Percentiles rank a stretch among this genome's conserved stretches.
Conservation (phyloP, 2,888 invertebrate species). For the Fissipunctia ypsillon region DNA sequence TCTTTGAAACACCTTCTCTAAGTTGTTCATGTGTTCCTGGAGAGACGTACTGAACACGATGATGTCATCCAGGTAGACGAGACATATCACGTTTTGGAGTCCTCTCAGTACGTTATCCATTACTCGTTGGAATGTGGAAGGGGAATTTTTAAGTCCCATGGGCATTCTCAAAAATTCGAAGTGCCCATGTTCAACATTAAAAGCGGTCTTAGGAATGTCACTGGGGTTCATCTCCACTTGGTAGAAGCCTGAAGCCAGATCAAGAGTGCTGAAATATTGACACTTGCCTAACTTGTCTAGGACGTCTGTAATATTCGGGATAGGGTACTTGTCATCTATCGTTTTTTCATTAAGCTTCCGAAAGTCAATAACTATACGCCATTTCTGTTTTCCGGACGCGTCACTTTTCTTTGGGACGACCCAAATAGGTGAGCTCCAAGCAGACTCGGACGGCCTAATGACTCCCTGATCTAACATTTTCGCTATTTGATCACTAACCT, state of each 20-base stretch:
- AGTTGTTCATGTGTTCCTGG: neutral
- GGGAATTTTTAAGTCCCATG: too few species aligned
- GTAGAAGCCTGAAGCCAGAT: neutral
- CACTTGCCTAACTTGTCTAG: neutral
- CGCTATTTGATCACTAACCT: neutral
- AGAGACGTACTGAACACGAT: neutral
- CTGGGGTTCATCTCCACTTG: neutral
- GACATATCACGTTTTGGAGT: neutral
- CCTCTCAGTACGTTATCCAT: neutral
- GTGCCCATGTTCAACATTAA: neutral
- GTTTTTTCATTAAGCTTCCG: neutral
- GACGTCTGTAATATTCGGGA: neutral
- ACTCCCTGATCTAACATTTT: neutral
- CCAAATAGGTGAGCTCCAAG: neutral
- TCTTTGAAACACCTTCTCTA: slow-evolving; percentile 10
- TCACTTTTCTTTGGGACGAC: neutral
- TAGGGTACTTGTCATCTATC: neutral
- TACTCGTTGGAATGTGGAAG: neutral
- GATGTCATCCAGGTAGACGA: neutral
- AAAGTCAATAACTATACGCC: neutral
- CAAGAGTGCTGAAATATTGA: neutral
- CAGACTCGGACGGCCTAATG: neutral
- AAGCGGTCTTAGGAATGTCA: neutral
- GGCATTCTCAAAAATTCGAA: neutral
- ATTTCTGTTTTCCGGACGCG: neutral